Evolutionary conservation across 92 coral and sea anemone species (phyloP), one percentile per base, ranked within the genome.

Genomic region (Blastomussa wellsi): DNA sequence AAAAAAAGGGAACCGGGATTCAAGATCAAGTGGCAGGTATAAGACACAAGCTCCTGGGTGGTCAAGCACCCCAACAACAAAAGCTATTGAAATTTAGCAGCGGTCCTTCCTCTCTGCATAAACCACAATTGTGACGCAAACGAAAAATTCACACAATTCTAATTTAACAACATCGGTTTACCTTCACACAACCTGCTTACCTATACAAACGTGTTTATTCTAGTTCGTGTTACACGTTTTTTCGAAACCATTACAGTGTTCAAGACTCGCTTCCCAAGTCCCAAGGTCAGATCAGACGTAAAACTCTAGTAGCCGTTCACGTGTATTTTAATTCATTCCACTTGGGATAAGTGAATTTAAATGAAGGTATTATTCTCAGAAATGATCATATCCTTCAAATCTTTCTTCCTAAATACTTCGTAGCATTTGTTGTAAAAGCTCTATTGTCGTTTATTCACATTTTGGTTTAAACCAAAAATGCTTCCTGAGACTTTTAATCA

Each of bases 51-150:
- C 77, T 82, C 41, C 28, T n/a, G 55, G 36, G 69, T 12, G 47
- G 78, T 53, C 55, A 38, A 32, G 24, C 67, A 33, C 37, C 26
- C 2, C 36, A 14, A 81, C 53, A 49, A 49, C 70, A 71, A 82
- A 51, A 32, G 9, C 38, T 51, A 48, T 16, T 82, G 76, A 33
- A 24, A 19, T 13, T 37, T 17, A 82, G 36, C 78, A 52, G 76
- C 86, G 36, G 51, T 15, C 29, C 4, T 41, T 39, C n/a, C 67
- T 51, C 42, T n/a, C 48, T 41, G 47, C 1, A 66, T 19, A 67
- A 52, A 70, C 49, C 49, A 22, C 67, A 20, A 68, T 80, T 66
- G 29, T 68, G 2, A 66, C 22, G 72, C 32, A 48, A 81, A 69
- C 24, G 32, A 31, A 82, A n/a, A 70, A 36, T 10, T 51, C 20